Base-by-base conservation (phyloP, 37 sponge, comb jelly and placozoan genomes). In the Axinella damicornis region DNA sequence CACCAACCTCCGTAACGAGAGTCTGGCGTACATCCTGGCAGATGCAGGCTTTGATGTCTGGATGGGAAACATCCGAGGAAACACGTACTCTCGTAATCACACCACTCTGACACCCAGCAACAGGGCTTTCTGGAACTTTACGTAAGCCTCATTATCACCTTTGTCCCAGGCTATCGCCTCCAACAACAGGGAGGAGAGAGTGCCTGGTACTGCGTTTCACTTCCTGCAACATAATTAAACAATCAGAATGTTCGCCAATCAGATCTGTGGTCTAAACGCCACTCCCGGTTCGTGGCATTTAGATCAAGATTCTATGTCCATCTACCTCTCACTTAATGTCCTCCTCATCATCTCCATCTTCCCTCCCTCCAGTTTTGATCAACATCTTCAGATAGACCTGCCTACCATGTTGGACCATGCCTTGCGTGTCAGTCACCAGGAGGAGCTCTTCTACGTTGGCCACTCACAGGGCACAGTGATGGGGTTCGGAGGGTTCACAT, bases 21-120 rank as follows among this genome's bases (percentile, higher is more conserved):
- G 90, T 40, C 55, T 95, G 1, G 96, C 73, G 15, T 95, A 79
- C 59, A 85, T 98, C 54, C 71, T 98, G 54, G 95, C 99, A 17
- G 99, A 98, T 69, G 87, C 82, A 28, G 99, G 99, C 31, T 96
- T 83, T 83, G 99, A 98, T 86, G 99, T 98, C 40, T 98, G 99
- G 99, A 57, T 98, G 82, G 98, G 98, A 4, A 98, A 98, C 59
- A 75, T 96, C 11, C 67, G 99, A 33, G 99, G 99, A 4, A 98
- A 98, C 83, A 92, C 92, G 19, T 98, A 98, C 89, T 96, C 97
- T 4, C 72, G 78, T 2, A 92, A 92, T 39, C 99, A 98, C 78
- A 85, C 85, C 71, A 63, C 70, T 15, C 68, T 84, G 16, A 89
- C 71, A 9, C 87, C 94, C 13, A 74, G 86, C 25, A 60, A 82